Percentiles rank a stretch among this genome's conserved stretches.
Conservation (phyloP, 92 coral and sea anemone genomes). For the Micromussa lordhowensis region DNA sequence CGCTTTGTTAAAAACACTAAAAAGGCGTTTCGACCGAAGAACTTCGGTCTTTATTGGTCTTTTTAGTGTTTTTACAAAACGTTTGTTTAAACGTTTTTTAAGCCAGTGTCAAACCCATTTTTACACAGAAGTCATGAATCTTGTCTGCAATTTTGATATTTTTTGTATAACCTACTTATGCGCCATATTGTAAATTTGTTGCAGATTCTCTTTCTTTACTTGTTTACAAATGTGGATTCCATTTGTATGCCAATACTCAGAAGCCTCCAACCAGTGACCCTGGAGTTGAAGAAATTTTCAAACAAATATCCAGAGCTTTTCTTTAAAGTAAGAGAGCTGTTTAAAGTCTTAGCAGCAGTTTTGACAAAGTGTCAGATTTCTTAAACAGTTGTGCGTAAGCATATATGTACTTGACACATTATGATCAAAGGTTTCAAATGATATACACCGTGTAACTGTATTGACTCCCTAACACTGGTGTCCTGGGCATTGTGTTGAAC, state of each 20-base stretch:
- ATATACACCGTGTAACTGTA: background rate
- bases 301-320: slow-evolving; percentile 90
- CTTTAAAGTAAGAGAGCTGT: slow-evolving; percentile 69
- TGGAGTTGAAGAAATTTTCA: slow-evolving; percentile 85
- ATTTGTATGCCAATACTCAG: slow-evolving; percentile 86
- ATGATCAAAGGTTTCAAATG: background rate
- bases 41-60: too few relatives aligned
- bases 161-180: background rate
- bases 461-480: background rate
- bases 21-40: too few relatives aligned
- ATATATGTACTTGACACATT: too few relatives aligned
- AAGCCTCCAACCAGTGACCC: slow-evolving; percentile 89
- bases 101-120: too few relatives aligned
- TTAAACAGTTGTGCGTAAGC: too few relatives aligned
- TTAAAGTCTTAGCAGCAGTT: background rate
- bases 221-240: slow-evolving; percentile 86
- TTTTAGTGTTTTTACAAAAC: too few relatives aligned
- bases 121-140: too few relatives aligned
- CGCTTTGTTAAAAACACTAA: too few relatives aligned
- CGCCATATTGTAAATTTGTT: background rate
- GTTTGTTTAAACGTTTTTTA: too few relatives aligned
- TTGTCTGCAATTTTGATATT: too few relatives aligned
- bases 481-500: too few relatives aligned
- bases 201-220: slow-evolving; percentile 89
- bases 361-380: background rate